Evolutionary conservation across 2,888 invertebrate genomes (phyloP).

Genomic region (Andrena bucephala): DNA sequence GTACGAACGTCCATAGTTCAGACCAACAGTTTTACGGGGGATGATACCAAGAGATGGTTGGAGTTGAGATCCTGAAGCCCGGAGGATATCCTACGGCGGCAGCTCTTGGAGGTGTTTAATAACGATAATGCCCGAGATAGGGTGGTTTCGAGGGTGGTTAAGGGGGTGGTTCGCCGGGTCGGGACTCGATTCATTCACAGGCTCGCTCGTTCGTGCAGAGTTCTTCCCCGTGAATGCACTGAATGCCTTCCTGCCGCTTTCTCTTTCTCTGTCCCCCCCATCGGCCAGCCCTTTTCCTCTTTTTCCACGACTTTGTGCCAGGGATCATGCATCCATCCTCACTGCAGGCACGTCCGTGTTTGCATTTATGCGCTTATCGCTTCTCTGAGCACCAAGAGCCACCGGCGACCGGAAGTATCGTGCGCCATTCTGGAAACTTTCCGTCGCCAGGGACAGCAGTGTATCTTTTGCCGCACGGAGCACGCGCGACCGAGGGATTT

Average conservation of each 20-base stretch:
- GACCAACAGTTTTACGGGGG: background rate
- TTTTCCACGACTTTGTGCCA: conserved; percentile 55
- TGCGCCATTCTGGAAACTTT: conserved; percentile 26
- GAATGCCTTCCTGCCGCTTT: conserved; percentile 77
- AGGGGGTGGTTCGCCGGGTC: conserved; percentile 71
- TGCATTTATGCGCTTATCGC: conserved; percentile 66
- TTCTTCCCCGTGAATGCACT: conserved; percentile 83
- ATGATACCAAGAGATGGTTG: conserved; percentile 23
- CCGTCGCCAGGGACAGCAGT: conserved; percentile 1
- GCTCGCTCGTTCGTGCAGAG: conserved; percentile 79
- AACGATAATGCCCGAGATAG: conserved; percentile 84
- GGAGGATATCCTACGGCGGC: conserved; percentile 63
- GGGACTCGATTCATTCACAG: conserved; percentile 81
- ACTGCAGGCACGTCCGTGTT: conserved; percentile 48
- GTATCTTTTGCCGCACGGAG: conserved; percentile 10
- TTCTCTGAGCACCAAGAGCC: conserved; percentile 56
- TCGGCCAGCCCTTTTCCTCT: conserved; percentile 36
- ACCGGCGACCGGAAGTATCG: conserved; percentile 56
- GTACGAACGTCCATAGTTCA: background rate
- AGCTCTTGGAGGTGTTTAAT: conserved; percentile 82
- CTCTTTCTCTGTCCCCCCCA: conserved; percentile 50
- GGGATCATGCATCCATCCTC: conserved; percentile 53
- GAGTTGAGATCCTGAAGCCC: conserved; percentile 50
- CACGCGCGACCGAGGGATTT: background rate
- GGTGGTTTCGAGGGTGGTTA: conserved; percentile 73